These are phyloP conservation scores for Lutjanus campechanus DNA, from an alignment of 2,797 vertebrate genomes.

Conservation along the genomic window DNA sequence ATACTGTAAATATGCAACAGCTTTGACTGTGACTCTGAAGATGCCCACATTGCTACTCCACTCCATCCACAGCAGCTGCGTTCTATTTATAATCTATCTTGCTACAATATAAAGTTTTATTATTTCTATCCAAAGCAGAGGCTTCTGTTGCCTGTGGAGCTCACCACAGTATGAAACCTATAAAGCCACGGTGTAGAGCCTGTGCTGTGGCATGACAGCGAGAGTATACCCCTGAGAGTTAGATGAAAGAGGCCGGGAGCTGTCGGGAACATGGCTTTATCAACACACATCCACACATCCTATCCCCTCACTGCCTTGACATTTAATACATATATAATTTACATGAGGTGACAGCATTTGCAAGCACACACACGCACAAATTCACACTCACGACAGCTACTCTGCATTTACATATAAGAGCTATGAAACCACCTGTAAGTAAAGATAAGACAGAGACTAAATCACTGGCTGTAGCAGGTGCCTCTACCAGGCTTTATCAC, in stretches of 20 bases:
- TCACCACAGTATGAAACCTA: conserved; percentile 45
- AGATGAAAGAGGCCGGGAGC: conserved; percentile 35
- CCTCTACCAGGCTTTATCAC: background rate
- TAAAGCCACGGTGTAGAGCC: conserved; percentile 41
- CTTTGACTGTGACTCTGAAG: conserved; percentile 14
- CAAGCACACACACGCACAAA: conserved; percentile 18
- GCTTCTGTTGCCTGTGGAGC: conserved; percentile 41
- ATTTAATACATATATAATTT: conserved; percentile 64
- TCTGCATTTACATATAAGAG: conserved; percentile 30
- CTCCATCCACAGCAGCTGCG: conserved; percentile 23
- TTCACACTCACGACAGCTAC: background rate
- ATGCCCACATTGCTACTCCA: background rate
- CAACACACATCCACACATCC: conserved; percentile 41
- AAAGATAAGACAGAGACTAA: conserved; percentile 10
- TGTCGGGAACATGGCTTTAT: conserved; percentile 37
- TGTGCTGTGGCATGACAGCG: conserved; percentile 41
- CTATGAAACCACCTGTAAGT: conserved; percentile 28
- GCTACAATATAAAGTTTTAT: conserved; percentile 53
- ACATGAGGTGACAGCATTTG: conserved; percentile 27
- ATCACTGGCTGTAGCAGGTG: conserved; percentile 1
- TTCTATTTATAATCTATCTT: conserved; percentile 35
- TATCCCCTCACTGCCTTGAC: conserved; percentile 50
- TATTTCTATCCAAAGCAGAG: conserved; percentile 38
- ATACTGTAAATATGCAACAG: background rate
- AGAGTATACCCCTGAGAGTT: conserved; percentile 41